Base-by-base conservation (phyloP, 2,888 invertebrate genomes). In the Limnephilus auricula region DNA sequence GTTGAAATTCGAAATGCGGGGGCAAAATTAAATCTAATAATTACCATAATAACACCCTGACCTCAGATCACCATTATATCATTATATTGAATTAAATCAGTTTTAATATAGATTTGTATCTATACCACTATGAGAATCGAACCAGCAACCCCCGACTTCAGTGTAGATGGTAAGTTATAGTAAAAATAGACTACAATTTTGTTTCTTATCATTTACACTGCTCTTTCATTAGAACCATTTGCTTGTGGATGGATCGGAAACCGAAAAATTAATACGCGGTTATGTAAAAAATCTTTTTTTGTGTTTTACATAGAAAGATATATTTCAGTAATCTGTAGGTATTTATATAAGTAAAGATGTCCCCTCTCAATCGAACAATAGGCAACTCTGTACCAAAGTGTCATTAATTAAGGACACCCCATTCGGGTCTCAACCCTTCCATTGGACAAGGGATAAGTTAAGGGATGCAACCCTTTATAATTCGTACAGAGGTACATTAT, bases 331-430 rank as follows among this genome's bases (percentile, higher is more conserved):
- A 80, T 18, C 31, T 31, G 32, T 32, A 80, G 18, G 84, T 85
- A 30, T n/a, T 37, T 84, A 37, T 37, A 32, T 45, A 85, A 85
- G 37, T 12, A 85, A 85, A 40, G 32, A 65, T 30, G 31, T 65
- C 86, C 86, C 86, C 50, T 65, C 32, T 65, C 30, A 31, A 91
- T 91, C 78, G 89, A 79, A 91, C 91, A 91, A 91, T 79, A 89
- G 84, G 79, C 78, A 40, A 89, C 91, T 89, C 45, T 40, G 83
- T 84, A 40, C 88, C 37, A 79, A 88, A 50, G 90, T 90, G 90
- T 90, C 90, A 90, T 90, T 90, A 90, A 90, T 90, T 90, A 90
- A 90, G 82, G 89, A n/a, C 45, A 79, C 89, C 89, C 50, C 30
- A 89, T 89, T 50, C 82, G 1, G 31, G 82, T 25, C 5, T 45